phyloP scores from a whole-genome alignment of 2,888 invertebrate genomes.

The Neoitamus cyanurus region DNA sequence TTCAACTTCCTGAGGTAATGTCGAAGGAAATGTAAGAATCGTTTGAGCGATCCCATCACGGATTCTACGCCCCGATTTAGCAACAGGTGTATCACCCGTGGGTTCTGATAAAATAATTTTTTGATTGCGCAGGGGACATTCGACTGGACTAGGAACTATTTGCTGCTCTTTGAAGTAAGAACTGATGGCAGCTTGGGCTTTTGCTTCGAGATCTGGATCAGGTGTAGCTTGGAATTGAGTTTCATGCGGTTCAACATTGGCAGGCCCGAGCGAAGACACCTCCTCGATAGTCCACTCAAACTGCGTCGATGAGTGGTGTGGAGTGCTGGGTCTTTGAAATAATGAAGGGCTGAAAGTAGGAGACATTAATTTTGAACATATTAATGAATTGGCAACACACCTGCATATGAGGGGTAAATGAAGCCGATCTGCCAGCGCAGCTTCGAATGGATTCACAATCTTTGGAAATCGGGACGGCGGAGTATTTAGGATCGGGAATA shows the following conservation, averaged over 20 bases:
- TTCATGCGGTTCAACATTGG: constrained; percentile 70
- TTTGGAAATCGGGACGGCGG: constrained; percentile 70
- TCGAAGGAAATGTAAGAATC: constrained; percentile 70
- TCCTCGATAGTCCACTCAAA: constrained; percentile 78
- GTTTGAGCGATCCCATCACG: constrained; percentile 70
- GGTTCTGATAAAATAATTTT: constrained; percentile 59
- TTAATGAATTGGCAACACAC: constrained; percentile 61
- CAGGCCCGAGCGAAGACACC: constrained; percentile 73
- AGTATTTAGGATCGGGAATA: constrained; percentile 62
- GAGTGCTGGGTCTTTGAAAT: constrained; percentile 62
- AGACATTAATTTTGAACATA: not conserved
- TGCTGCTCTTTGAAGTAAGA: constrained; percentile 64
- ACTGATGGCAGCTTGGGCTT: constrained; percentile 73
- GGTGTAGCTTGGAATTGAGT: constrained; percentile 69
- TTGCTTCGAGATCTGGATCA: constrained; percentile 71
- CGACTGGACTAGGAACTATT: constrained; percentile 65
- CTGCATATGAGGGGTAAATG: constrained; percentile 76
- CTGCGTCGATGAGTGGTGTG: constrained; percentile 64
- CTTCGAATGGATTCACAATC: constrained; percentile 74
- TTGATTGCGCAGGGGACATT: constrained; percentile 62
- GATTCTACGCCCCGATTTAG: constrained; percentile 51
- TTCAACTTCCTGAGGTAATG: constrained; percentile 70
- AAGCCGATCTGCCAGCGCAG: constrained; percentile 70
- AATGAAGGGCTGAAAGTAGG: constrained; percentile 61
- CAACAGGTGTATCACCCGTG: constrained; percentile 41